Base-by-base conservation (phyloP, 2,888 invertebrate genomes). In the Lathronympha strigana region DNA sequence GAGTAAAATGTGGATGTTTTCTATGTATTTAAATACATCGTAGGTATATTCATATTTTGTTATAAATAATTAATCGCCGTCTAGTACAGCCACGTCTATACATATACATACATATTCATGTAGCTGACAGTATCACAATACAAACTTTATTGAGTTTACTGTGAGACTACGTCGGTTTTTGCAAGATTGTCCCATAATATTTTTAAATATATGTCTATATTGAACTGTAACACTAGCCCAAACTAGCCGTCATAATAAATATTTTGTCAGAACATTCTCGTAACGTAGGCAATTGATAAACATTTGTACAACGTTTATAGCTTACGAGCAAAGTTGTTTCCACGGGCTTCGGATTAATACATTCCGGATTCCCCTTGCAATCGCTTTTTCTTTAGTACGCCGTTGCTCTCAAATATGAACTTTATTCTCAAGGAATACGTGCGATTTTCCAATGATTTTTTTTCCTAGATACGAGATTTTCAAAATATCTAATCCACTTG, bases 281-380 rank as follows among this genome's bases (percentile, higher is more conserved):
- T 53, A 51, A 38, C 45, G 63, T 53, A 61, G 61, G 66, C 70
- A 68, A 77, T 79, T 76, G 76, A 79, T 77, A 80, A 79, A 75
- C 78, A 82, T 79, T 82, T 72, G 71, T 69, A 72, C 70, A 75
- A 69, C 76, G 73, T 79, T 81, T 78, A 81, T 78, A 68, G 75
- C 74, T 84, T 82, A 83, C 77, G 76, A 76, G 74, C 72, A 63
- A 85, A 86, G 76, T 87, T 85, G 53, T 63, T 69, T 73, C 70
- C 71, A 76, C 73, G 69, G 68, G 71, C 73, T 74, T 71, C 69
- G 77, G 75, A 76, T 77, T 83, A 78, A 86, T 86, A 81, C 78
- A 76, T 81, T 83, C 19, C n/a, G 19, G 31, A 13, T 45, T 6
- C 19, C 19, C 9, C n/a, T 5, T 45, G 21, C 28, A 45, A 45